phyloP scores from a whole-genome alignment of 2,113 vertebrate genomes.

The Takifugu bimaculatus region DNA sequence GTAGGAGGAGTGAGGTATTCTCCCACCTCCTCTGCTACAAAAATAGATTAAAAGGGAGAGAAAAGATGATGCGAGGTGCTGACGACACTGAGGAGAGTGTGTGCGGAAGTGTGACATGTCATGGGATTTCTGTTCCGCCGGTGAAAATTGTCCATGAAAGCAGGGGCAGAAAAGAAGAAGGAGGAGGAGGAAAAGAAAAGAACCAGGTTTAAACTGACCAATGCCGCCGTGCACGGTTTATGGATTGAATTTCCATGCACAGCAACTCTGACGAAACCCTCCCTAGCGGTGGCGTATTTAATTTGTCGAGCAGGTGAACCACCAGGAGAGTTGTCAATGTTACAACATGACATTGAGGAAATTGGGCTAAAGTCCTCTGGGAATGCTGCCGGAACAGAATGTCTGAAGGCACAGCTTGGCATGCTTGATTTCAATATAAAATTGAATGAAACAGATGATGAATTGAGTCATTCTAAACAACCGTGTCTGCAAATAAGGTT shows the following conservation, averaged over 20 bases:
- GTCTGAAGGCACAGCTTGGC: too few relatives aligned
- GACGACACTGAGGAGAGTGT: constrained; percentile 10
- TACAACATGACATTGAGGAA: too few relatives aligned
- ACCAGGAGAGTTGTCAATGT: too few relatives aligned
- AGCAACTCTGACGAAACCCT: too few relatives aligned
- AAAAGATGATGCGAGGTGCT: constrained; percentile 28
- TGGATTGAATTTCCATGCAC: too few relatives aligned
- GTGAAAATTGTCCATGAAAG: neutral
- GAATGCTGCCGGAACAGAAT: too few relatives aligned
- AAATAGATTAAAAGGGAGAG: constrained; percentile 31
- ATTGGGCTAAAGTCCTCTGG: too few relatives aligned
- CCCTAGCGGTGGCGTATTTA: too few relatives aligned
- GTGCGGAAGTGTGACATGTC: constrained; percentile 11
- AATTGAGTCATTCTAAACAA: constrained; percentile 41
- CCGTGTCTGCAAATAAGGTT: constrained; percentile 12
- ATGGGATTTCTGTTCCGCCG: neutral
- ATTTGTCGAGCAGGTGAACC: too few relatives aligned
- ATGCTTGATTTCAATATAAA: neutral
- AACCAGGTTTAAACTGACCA: too few relatives aligned
- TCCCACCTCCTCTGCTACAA: constrained; percentile 63
- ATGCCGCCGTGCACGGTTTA: too few relatives aligned
- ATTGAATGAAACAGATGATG: constrained; percentile 13
- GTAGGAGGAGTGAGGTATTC: constrained; percentile 56
- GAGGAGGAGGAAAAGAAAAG: too few relatives aligned
- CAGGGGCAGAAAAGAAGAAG: neutral